Evolutionary conservation across 2,797 vertebrate species (phyloP).

Genomic region (Etheostoma perlongum): DNA sequence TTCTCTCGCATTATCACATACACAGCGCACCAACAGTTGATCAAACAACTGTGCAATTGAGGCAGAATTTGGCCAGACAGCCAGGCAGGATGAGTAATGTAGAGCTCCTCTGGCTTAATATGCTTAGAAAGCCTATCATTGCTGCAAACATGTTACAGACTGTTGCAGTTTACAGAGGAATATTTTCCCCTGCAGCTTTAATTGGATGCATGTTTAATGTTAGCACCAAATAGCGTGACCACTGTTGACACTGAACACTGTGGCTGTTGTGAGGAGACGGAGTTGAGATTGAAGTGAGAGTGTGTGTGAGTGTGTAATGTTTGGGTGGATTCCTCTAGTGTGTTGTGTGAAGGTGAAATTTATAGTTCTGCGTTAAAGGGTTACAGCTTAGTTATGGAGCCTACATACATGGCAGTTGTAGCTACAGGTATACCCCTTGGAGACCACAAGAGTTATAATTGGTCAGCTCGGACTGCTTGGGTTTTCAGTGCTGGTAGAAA

Average conservation of each 20-base stretch:
- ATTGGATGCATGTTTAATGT: constrained; percentile 72
- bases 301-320: constrained; percentile 29
- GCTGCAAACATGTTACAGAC: constrained; percentile 71
- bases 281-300: constrained; percentile 39
- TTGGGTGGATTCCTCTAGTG: constrained; percentile 25
- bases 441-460: background rate
- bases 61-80: constrained; percentile 66
- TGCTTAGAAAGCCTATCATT: constrained; percentile 72
- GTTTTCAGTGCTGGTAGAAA: background rate
- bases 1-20: constrained; percentile 42
- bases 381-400: background rate
- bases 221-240: constrained; percentile 51
- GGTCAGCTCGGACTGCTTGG: background rate
- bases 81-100: constrained; percentile 67
- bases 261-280: constrained; percentile 56
- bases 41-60: constrained; percentile 71
- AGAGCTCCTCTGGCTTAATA: constrained; percentile 65
- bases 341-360: constrained; percentile 35
- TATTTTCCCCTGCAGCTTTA: constrained; percentile 63
- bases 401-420: background rate
- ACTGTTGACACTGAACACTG: constrained; percentile 70
- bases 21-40: constrained; percentile 55
- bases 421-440: background rate
- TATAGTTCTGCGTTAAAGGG: constrained; percentile 15
- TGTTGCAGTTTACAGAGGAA: constrained; percentile 58